Evolutionary conservation across 2,797 vertebrate species (phyloP), one percentile per base, ranked within the genome.

Genomic region (Crenuchus spilurus): DNA sequence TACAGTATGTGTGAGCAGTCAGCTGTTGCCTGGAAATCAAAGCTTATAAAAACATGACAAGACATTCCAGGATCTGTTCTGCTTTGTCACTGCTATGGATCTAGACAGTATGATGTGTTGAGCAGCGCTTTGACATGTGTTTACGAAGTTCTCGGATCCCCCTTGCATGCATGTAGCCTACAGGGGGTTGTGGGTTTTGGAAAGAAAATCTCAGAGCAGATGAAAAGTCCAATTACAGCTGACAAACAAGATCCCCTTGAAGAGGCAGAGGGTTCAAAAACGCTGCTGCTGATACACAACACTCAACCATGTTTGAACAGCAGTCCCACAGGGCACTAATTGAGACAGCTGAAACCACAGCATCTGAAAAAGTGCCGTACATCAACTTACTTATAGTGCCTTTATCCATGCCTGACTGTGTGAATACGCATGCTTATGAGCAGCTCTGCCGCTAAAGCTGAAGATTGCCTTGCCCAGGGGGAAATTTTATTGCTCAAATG

Each of bases 141-240:
- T 73, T 65, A 73, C 62, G 33, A 37, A 58, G 33, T 31, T n/a
- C 31, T 61, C 22, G 11, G n/a, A 33, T 62, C 9, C 30, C 16
- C 61, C 10, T 24, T 31, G 54, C 18, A 35, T 14, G 8, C 24
- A 7, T 18, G 3, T 55, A 31, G 52, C 52, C 52, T 28, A 55
- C 52, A 55, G 58, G 33, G 31, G 58, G 20, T 16, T 61, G 35
- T 26, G 35, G 6, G 35, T 14, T 61, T 61, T 39, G 20, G 37
- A 39, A 20, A 33, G n/a, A 41, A 42, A 55, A 42, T 70, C 51
- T 57, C 51, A 28, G 14, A n/a, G 41, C 39, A 55, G 66, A 63
- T 63, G 48, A 75, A 69, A 75, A 41, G 51, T 68, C 46, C 33
- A 66, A 49, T 61, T 51, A 75, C 42, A 13, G 30, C 44, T 7